Percentiles rank a stretch among this genome's conserved stretches.
Conservation (phyloP, 2,888 invertebrate genomes). For the Auanema freiburgensis region DNA sequence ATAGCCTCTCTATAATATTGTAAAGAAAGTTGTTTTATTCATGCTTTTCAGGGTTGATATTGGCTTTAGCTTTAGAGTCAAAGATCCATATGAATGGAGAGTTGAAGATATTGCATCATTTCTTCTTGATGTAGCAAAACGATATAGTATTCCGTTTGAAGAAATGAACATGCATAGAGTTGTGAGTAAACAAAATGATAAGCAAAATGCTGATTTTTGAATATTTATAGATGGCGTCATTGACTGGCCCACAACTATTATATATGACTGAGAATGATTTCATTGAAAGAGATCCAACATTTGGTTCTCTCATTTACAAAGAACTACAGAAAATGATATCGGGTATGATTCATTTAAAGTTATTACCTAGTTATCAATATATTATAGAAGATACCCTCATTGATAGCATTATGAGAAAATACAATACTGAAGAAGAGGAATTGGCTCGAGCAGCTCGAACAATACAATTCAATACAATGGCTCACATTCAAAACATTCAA, state of each 20-base stretch:
- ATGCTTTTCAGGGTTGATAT: constrained; percentile 50
- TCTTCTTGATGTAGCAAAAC: constrained; percentile 61
- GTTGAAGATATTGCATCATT: constrained; percentile 62
- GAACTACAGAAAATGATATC: constrained; percentile 51
- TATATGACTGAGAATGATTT: constrained; percentile 58
- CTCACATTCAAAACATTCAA: neutral
- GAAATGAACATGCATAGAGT: constrained; percentile 55
- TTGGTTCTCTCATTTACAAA: constrained; percentile 55
- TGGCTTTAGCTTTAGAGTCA: constrained; percentile 61
- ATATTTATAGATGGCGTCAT: constrained; percentile 51
- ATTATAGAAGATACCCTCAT: constrained; percentile 52
- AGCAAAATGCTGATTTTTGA: neutral
- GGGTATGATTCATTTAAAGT: constrained; percentile 7
- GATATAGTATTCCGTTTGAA: constrained; percentile 59
- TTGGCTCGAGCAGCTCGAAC: too few relatives aligned
- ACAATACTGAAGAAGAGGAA: constrained; percentile 38
- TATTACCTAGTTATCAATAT: neutral
- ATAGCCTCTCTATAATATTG: neutral
- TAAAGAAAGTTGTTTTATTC: constrained; percentile 7
- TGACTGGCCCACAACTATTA: constrained; percentile 53
- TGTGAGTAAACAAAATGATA: neutral
- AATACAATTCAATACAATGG: neutral
- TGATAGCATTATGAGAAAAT: constrained; percentile 49
- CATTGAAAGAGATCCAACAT: constrained; percentile 53
- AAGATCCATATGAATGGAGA: constrained; percentile 59